phyloP scores from a whole-genome alignment of 2,888 invertebrate genomes.

The Cryptophagus acutangulus region DNA sequence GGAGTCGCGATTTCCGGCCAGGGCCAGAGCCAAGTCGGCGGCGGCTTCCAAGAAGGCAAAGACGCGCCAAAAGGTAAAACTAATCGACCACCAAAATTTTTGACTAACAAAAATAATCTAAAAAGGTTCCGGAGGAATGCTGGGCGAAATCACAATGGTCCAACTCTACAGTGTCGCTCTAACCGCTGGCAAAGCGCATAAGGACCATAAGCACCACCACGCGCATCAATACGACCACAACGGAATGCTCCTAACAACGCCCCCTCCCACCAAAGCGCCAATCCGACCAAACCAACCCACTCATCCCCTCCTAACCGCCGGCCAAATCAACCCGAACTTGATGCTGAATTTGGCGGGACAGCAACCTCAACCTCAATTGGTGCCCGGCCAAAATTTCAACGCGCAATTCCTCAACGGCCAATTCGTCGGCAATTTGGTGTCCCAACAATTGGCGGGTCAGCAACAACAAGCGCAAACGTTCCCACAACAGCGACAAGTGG shows the following conservation, averaged over 20 bases:
- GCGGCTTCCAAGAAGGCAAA: constrained; percentile 53
- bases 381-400: constrained; percentile 53
- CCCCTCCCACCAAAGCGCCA: constrained; percentile 55
- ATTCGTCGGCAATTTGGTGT: constrained; percentile 47
- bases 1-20: constrained; percentile 73
- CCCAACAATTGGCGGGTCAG: constrained; percentile 28
- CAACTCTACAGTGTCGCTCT: constrained; percentile 76
- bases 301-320: constrained; percentile 56
- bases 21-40: constrained; percentile 59
- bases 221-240: constrained; percentile 75
- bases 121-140: constrained; percentile 61
- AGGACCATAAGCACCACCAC: constrained; percentile 83
- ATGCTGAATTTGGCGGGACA: constrained; percentile 51
- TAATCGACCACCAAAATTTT: too few relatives aligned
- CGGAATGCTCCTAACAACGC: constrained; percentile 57
- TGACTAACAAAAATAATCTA: too few relatives aligned
- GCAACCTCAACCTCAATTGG: constrained; percentile 37
- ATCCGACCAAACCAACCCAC: constrained; percentile 52
- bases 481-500: constrained; percentile 5
- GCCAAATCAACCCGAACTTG: constrained; percentile 59
- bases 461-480: constrained; percentile 6
- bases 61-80: constrained; percentile 52
- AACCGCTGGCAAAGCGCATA: constrained; percentile 81
- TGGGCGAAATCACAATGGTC: constrained; percentile 75
- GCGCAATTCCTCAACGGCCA: constrained; percentile 63